Evolutionary conservation across 2,113 vertebrate genomes (phyloP), one percentile per base, ranked within the genome.

Genomic region (Gobio gobio): DNA sequence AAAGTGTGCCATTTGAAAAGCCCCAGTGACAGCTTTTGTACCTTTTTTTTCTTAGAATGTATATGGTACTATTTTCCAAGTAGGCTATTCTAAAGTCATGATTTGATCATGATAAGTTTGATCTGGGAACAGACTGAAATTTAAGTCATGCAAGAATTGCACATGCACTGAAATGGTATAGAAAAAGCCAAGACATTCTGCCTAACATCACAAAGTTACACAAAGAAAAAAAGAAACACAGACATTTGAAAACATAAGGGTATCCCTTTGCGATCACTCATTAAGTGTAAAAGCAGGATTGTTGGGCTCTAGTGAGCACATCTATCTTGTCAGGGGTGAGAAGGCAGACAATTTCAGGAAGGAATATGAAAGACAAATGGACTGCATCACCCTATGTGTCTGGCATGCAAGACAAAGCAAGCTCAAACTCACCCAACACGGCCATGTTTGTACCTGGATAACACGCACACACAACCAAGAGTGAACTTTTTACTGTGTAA

Each of bases 391-490:
- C 54, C 8, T 40, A 36, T 59, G 56, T 3, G 6, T 14, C 33
- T 43, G 54, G 16, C 12, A 79, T 26, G 36, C 56, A 63, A 63
- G 22, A 26, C 33, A 13, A 14, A 40, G 16, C 76, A 78, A 43
- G 22, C 54, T 45, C n/a, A 63, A 79, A 79, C 6, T 40, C 33
- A 73, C 10, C 29, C 49, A 4, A 24, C 33, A 59, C 26, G 2
- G 3, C 18, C 12, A 24, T 78, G 76, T 59, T 43, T 78, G 54
- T 8, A 8, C 18, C 58, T 40, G 64, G 12, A 45, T 12, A 56
- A 49, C 86, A 24, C n/a, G 73, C 63, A 75, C 77, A 81, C 56
- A 73, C 56, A 49, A 66, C 66, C 74, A 70, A 45, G 22, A 73
- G 43, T 56, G 33, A 43, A 40, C 36, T 58, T 83, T 54, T 51